phyloP scores from a whole-genome alignment of 2,888 invertebrate genomes.

The Stegophylla sp. region DNA sequence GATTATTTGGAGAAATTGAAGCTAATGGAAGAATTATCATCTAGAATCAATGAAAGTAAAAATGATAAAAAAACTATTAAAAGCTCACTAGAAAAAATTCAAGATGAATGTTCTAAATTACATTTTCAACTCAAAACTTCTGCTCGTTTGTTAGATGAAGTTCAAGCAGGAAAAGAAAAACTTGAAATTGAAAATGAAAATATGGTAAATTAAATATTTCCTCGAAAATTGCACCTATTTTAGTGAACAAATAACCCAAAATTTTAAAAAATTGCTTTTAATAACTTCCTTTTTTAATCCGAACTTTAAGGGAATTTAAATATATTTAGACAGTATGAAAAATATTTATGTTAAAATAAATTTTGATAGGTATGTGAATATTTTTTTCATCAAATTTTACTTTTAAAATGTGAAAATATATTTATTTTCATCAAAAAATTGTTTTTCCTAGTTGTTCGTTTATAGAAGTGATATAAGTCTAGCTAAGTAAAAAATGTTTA shows the following conservation, averaged over 20 bases:
- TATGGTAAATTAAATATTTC: slow-evolving; percentile 27
- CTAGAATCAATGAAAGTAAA: slow-evolving; percentile 31
- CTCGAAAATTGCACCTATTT: no score
- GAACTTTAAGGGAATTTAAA: background rate
- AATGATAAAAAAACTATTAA: slow-evolving; percentile 38
- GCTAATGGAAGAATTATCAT: slow-evolving; percentile 27
- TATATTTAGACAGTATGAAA: background rate
- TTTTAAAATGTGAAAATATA: no score
- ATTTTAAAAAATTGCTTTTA: no score
- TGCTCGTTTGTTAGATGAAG: slow-evolving; percentile 50
- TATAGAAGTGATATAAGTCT: no score
- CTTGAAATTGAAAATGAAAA: slow-evolving; percentile 34
- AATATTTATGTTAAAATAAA: background rate
- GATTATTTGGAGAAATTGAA: slow-evolving; percentile 50
- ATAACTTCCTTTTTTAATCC: background rate
- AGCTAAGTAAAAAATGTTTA: no score
- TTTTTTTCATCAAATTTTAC: no score
- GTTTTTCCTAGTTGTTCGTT: no score
- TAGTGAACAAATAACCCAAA: no score
- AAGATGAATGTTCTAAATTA: slow-evolving; percentile 44
- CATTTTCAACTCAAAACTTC: slow-evolving; percentile 46
- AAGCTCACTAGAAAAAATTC: slow-evolving; percentile 1
- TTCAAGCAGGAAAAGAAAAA: slow-evolving; percentile 31
- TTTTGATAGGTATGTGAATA: no score
- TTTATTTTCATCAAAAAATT: no score